Evolutionary conservation across 2,797 vertebrate species (phyloP).

Genomic region (Crenichthys baileyi): DNA sequence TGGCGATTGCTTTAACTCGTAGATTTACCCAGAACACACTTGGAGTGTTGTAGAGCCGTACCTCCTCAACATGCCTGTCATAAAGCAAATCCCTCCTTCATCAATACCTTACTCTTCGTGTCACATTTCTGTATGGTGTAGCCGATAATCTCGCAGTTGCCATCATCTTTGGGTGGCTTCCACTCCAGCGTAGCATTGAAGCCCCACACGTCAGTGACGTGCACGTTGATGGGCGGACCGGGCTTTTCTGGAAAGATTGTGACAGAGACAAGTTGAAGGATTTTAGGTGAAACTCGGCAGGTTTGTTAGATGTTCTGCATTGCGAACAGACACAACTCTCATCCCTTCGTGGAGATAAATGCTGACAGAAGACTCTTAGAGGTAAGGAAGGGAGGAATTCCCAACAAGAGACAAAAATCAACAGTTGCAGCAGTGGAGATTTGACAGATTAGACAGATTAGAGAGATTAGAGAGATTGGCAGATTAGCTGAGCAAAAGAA

Average conservation of each 20-base stretch:
- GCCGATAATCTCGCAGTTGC: constrained; percentile 88
- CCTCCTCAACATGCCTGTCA: not conserved
- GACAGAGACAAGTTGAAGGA: constrained; percentile 14
- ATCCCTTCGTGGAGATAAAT: constrained; percentile 20
- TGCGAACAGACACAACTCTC: constrained; percentile 18
- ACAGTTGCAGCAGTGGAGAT: constrained; percentile 36
- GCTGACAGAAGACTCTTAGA: constrained; percentile 18
- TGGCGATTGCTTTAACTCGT: not conserved
- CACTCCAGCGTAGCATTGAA: constrained; percentile 89
- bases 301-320: not conserved
- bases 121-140: constrained; percentile 90
- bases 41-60: not conserved
- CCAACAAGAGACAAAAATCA: constrained; percentile 41
- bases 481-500: constrained; percentile 53
- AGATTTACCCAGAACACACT: not conserved
- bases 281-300: constrained; percentile 17
- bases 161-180: constrained; percentile 88
- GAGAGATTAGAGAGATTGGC: constrained; percentile 43
- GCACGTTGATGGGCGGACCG: constrained; percentile 80
- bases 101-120: constrained; percentile 88
- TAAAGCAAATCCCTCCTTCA: not conserved
- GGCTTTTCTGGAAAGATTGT: constrained; percentile 83
- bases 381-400: constrained; percentile 36
- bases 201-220: constrained; percentile 90
- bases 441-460: constrained; percentile 46